Evolutionary conservation across 2,797 vertebrate species (phyloP), one percentile per base, ranked within the genome.

Genomic region (Martes flavigula): DNA sequence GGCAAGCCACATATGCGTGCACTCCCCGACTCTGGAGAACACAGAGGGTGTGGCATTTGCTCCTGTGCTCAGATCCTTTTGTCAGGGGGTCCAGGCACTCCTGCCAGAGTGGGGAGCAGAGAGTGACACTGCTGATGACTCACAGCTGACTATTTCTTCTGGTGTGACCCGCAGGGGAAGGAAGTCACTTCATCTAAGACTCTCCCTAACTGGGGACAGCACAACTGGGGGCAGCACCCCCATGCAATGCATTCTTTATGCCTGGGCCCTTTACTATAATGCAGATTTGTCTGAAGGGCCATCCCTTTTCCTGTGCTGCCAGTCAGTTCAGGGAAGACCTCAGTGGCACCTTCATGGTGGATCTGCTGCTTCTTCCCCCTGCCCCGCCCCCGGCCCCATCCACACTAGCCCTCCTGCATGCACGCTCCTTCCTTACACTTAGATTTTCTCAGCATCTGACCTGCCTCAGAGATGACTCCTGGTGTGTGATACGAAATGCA

Each of bases 311-410:
- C 35, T 20, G 5, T 7, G 35, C 58, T 20, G 15, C 38, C 82
- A 14, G 20, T 6, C 7, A 32, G 0, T 6, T 54, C 51, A 48
- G 32, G 46, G 0, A 7, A 32, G 66, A 40, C n/a, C 18, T 70
- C 23, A 27, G 1, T 13, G 30, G 8, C 12, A 58, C 79, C 66
- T 30, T 23, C 38, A 15, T 13, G 27, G 15, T 66, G 46, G 20
- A 23, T 62, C 32, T 20, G n/a, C n/a, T 43, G 5, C 27, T 60
- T 7, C 4, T 48, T 48, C 40, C 25, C 3, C 9, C 54, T 51
- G 32, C 3, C 54, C 8, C 3, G 2, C 20, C 10, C 56, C 12
- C 2, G 13, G 1, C 60, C 70, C 11, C 32, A n/a, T n/a, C n/a
- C n/a, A n/a, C n/a, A 2, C 25, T 43, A 79, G 21, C 32, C 30